Conservation (phyloP, 2,888 invertebrate species). For the Callyntrura guangdongensis region DNA sequence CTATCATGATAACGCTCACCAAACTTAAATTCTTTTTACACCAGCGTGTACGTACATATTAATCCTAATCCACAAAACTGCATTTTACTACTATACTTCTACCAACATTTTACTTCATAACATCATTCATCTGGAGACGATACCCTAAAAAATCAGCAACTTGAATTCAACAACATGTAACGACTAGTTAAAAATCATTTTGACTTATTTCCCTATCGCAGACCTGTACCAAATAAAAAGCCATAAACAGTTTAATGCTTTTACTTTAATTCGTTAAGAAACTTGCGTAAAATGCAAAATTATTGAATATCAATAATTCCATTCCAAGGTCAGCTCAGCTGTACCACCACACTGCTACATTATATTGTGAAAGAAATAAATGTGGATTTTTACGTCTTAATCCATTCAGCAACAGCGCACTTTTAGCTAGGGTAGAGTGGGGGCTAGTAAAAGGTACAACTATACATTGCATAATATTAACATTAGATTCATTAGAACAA, state of each 20-base stretch:
- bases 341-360: not conserved
- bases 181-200: too few relatives aligned
- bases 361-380: not conserved
- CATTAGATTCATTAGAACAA: too few relatives aligned
- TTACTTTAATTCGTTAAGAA: not conserved
- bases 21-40: not conserved
- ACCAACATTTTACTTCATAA: not conserved
- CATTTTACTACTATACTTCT: constrained; percentile 2
- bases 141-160: not conserved
- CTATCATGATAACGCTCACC: not conserved
- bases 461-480: too few relatives aligned
- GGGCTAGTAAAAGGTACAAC: too few relatives aligned
- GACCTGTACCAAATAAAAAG: not conserved
- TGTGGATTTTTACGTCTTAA: too few relatives aligned
- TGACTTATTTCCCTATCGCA: not conserved
- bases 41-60: too few relatives aligned
- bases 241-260: not conserved
- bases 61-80: too few relatives aligned
- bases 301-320: constrained; percentile 46
- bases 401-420: too few relatives aligned
- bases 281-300: constrained; percentile 14
- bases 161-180: not conserved
- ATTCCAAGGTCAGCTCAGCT: constrained; percentile 20
- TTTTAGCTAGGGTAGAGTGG: too few relatives aligned
- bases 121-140: not conserved